phyloP scores from a whole-genome alignment of 2,797 vertebrate genomes.

The Leontopithecus rosalia region DNA sequence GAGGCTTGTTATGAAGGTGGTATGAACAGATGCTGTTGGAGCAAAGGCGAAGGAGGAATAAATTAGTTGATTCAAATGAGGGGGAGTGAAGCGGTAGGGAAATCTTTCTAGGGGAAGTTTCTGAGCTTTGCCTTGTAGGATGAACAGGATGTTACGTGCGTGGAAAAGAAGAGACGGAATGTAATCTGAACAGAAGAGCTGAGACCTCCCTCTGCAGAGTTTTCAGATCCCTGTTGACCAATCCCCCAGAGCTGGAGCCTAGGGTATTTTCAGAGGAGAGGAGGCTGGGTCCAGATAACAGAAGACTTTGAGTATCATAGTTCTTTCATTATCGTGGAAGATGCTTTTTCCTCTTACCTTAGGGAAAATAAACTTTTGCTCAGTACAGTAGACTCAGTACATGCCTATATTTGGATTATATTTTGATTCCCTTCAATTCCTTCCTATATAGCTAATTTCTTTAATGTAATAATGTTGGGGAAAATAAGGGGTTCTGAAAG shows the following conservation, averaged over 20 bases:
- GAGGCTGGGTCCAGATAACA: not conserved
- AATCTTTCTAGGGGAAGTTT: not conserved
- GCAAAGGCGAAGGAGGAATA: not conserved
- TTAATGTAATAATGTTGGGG: not conserved
- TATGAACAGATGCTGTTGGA: not conserved
- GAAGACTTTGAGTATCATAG: not conserved
- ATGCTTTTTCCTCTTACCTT: not conserved
- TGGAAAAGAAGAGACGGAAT: not conserved
- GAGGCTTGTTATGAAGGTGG: not conserved
- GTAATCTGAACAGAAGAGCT: not conserved
- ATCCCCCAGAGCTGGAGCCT: not conserved
- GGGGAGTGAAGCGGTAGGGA: not conserved
- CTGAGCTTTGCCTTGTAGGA: not conserved
- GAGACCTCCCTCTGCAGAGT: not conserved
- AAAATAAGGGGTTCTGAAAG: slow-evolving; percentile 13
- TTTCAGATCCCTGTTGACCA: not conserved
- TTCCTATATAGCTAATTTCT: not conserved
- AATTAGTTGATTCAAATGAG: not conserved
- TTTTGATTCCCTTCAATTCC: slow-evolving; percentile 5
- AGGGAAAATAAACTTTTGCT: not conserved
- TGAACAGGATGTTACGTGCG: not conserved
- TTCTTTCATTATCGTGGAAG: slow-evolving; percentile 16
- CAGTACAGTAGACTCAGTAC: not conserved
- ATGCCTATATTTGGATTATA: not conserved
- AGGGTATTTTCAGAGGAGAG: not conserved